phyloP scores from a whole-genome alignment of 2,888 invertebrate genomes.

The Ennomos quercinarius region DNA sequence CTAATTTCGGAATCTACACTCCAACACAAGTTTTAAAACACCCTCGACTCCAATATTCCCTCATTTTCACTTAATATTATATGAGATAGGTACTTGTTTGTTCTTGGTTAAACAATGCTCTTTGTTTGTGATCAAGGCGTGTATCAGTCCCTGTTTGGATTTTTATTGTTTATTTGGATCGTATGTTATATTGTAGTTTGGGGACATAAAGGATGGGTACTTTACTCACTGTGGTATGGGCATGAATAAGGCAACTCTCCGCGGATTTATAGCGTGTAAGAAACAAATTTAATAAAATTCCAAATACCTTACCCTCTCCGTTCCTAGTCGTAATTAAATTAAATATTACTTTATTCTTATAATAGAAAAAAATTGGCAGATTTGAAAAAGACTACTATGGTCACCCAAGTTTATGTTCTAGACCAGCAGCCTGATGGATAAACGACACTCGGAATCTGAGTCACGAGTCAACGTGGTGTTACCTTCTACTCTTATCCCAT shows the following conservation, averaged over 20 bases:
- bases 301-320: no score
- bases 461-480: no score
- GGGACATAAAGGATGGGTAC: slow-evolving; percentile 3
- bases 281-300: not conserved
- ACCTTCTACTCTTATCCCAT: no score
- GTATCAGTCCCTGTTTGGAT: slow-evolving; percentile 20
- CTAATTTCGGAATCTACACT: slow-evolving; percentile 48
- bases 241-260: not conserved
- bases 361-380: no score
- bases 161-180: slow-evolving; percentile 26
- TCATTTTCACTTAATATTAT: slow-evolving; percentile 27
- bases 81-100: slow-evolving; percentile 22
- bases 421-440: no score
- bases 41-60: slow-evolving; percentile 31
- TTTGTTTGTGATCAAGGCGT: slow-evolving; percentile 26
- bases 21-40: slow-evolving; percentile 45
- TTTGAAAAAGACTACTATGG: no score
- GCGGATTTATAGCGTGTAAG: not conserved
- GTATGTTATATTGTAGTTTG: slow-evolving; percentile 4
- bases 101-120: slow-evolving; percentile 24
- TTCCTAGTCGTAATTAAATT: no score
- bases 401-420: no score
- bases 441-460: no score
- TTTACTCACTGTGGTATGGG: slow-evolving; percentile 5
- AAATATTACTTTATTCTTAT: no score